Evolutionary conservation across 2,888 invertebrate species (phyloP).

Genomic region (Drosophila borborema): DNA sequence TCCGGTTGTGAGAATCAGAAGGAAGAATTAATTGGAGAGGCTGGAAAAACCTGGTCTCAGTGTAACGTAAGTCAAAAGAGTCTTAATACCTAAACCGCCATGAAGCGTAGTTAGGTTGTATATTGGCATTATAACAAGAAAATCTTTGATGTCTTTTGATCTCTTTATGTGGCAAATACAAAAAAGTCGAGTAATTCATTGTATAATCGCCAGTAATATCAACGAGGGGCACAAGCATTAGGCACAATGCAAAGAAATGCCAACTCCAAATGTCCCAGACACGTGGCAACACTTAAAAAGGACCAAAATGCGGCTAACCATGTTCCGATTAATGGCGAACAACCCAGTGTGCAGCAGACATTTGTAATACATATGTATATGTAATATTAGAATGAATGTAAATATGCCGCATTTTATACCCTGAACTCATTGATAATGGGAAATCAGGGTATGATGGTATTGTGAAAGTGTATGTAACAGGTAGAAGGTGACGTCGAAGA

Average conservation of each 20-base stretch:
- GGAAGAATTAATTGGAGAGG: not conserved
- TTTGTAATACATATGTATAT: not conserved
- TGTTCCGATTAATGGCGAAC: constrained; percentile 50
- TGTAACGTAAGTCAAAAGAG: not conserved
- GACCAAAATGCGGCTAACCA: constrained; percentile 60
- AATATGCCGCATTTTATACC: too few species aligned
- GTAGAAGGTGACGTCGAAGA: too few species aligned
- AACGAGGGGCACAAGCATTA: constrained; percentile 28
- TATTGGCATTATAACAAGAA: constrained; percentile 11
- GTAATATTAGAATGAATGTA: too few species aligned
- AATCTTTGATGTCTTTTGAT: constrained; percentile 54
- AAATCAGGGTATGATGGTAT: too few species aligned
- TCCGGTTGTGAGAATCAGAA: not conserved
- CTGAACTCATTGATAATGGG: too few species aligned
- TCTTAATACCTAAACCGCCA: not conserved
- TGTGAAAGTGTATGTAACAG: too few species aligned
- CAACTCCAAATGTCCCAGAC: constrained; percentile 32
- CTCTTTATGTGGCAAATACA: constrained; percentile 36
- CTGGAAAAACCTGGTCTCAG: not conserved
- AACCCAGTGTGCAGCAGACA: constrained; percentile 13
- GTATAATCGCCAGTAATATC: constrained; percentile 27
- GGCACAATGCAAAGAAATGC: constrained; percentile 27
- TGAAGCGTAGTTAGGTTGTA: not conserved
- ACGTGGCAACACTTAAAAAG: constrained; percentile 67
- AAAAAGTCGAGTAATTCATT: constrained; percentile 34